A percentile compares a stretch with the other conserved stretches of the same genome.
Conservation (phyloP, 92 coral and sea anemone species). For the Heteractis magnifica region DNA sequence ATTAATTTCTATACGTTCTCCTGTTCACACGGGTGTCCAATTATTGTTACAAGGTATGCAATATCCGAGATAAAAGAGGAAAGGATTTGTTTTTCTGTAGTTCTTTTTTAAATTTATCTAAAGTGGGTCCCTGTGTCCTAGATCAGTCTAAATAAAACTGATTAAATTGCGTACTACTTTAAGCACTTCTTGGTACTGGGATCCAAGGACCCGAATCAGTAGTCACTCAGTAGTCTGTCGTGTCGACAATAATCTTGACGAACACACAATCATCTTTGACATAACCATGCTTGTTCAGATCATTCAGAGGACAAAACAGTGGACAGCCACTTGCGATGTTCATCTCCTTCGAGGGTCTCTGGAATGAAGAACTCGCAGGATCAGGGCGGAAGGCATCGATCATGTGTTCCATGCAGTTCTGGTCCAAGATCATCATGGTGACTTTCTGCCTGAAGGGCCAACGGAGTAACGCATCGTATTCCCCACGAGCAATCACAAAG, state of each 20-base stretch:
- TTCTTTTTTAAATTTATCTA: too few species aligned
- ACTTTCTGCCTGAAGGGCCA: slow-evolving; percentile 95
- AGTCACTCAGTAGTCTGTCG: not conserved
- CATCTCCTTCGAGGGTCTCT: slow-evolving; percentile 75
- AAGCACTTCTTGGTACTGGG: too few species aligned
- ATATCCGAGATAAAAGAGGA: too few species aligned
- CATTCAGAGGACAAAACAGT: slow-evolving; percentile 31
- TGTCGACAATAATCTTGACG: slow-evolving; percentile 45
- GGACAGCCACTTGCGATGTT: slow-evolving; percentile 90
- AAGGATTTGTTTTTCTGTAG: too few species aligned
- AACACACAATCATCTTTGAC: slow-evolving; percentile 48
- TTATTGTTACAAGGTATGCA: too few species aligned
- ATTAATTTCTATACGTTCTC: too few species aligned
- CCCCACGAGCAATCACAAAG: slow-evolving; percentile 88
- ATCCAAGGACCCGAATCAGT: too few species aligned
- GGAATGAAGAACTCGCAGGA: slow-evolving; percentile 79
- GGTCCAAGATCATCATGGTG: slow-evolving; percentile 72
- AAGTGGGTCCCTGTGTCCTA: too few species aligned
- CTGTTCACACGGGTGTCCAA: too few species aligned
- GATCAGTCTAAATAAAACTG: too few species aligned
- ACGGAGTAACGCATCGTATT: slow-evolving; percentile 76
- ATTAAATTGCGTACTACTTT: too few species aligned
- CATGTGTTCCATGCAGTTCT: slow-evolving; percentile 65
- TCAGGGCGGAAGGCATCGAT: slow-evolving; percentile 78
- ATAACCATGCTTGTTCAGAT: slow-evolving; percentile 22